These are phyloP conservation scores for Indicator indicator DNA, from an alignment of 2,113 vertebrate species.

Conservation along the genomic window DNA sequence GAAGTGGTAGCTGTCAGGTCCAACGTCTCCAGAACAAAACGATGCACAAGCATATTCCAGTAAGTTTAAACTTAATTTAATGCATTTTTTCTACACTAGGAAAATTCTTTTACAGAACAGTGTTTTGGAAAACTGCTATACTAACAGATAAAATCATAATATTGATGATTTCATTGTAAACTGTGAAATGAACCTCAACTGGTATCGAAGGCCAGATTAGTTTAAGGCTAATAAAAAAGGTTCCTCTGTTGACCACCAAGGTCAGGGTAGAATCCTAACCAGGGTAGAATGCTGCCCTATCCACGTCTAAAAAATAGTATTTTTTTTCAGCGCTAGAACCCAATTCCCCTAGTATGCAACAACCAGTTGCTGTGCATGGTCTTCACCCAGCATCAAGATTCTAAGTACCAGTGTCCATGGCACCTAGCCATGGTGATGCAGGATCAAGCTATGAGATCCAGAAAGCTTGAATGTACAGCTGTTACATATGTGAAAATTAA, in stretches of 20 bases:
- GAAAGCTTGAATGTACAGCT: neutral
- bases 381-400: rapidly evolving
- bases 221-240: neutral
- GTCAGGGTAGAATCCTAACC: neutral
- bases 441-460: neutral
- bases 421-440: neutral
- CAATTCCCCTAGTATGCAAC: rapidly evolving
- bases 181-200: neutral
- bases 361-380: neutral
- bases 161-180: neutral
- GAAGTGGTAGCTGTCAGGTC: too few relatives aligned
- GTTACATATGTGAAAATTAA: neutral
- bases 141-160: neutral
- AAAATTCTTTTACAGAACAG: neutral
- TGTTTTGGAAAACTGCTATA: neutral
- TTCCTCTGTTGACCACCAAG: neutral
- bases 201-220: neutral
- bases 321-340: rapidly evolving
- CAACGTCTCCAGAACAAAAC: neutral
- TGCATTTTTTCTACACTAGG: neutral
- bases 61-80: neutral
- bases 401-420: neutral
- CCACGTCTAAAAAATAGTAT: neutral
- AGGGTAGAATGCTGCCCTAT: neutral
- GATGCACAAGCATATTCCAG: neutral